phyloP scores from a whole-genome alignment of 2,888 invertebrate species.

The Drosophila meridiana region DNA sequence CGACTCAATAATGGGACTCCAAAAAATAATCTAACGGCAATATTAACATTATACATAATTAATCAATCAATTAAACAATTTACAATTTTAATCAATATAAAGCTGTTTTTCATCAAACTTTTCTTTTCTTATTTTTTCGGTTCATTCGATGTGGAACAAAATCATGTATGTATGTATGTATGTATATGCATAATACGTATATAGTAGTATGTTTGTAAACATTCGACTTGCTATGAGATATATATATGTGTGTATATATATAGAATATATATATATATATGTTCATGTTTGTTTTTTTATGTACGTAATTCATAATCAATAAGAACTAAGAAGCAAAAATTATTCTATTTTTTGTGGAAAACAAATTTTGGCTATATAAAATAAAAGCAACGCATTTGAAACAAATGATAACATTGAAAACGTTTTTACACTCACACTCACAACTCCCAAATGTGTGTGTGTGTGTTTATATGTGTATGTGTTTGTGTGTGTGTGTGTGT shows the following conservation, averaged over 20 bases:
- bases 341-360: constrained; percentile 72
- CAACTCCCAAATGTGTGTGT: constrained; percentile 42
- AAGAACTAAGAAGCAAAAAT: constrained; percentile 71
- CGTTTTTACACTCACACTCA: constrained; percentile 43
- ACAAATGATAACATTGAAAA: constrained; percentile 63
- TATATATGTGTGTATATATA: constrained; percentile 16
- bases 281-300: constrained; percentile 7
- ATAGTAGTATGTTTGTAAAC: constrained; percentile 21
- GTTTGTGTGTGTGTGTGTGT: constrained; percentile 29
- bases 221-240: constrained; percentile 3
- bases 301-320: constrained; percentile 46
- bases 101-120: constrained; percentile 57
- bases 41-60: constrained; percentile 52
- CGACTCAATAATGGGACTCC: constrained; percentile 46
- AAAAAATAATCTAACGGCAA: constrained; percentile 49
- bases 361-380: constrained; percentile 75
- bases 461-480: constrained; percentile 37
- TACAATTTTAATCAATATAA: constrained; percentile 59
- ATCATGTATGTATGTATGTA: constrained; percentile 27
- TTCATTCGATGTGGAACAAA: constrained; percentile 43
- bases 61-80: constrained; percentile 63
- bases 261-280: constrained; percentile 17
- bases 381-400: constrained; percentile 69
- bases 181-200: constrained; percentile 52
- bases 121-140: constrained; percentile 15